These are phyloP conservation scores for Melieria omissa DNA, from an alignment of 2,888 invertebrate species.

Conservation along the genomic window DNA sequence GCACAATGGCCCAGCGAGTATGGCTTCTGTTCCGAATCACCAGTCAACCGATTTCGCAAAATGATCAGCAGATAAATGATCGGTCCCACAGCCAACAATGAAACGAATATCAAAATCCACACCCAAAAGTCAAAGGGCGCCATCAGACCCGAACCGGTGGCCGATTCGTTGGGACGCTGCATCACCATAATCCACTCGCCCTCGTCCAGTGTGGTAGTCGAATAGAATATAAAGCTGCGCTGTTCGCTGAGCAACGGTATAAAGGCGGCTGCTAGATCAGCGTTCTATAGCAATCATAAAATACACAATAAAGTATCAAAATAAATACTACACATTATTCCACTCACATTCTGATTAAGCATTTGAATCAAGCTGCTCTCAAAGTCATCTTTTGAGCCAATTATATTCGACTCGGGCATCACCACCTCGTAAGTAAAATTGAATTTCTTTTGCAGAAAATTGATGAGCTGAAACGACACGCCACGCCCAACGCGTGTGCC, in stretches of 20 bases:
- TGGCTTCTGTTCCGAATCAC: conserved; percentile 70
- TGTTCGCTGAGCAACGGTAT: conserved; percentile 75
- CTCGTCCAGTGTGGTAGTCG: conserved; percentile 73
- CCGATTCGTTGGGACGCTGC: conserved; percentile 83
- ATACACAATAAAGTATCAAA: conserved; percentile 5
- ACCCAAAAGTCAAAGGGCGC: conserved; percentile 81
- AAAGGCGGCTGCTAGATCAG: conserved; percentile 83
- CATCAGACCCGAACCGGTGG: conserved; percentile 82
- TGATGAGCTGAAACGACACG: conserved; percentile 78
- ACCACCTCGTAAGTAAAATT: conserved; percentile 81
- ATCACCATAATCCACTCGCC: conserved; percentile 84
- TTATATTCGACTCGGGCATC: conserved; percentile 72
- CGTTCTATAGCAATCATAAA: conserved; percentile 69
- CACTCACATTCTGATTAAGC: conserved; percentile 71
- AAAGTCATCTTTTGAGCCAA: conserved; percentile 69
- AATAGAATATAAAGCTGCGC: conserved; percentile 70
- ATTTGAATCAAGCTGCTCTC: conserved; percentile 75
- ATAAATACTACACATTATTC: not conserved
- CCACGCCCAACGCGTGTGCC: conserved; percentile 74
- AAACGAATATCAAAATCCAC: conserved; percentile 80
- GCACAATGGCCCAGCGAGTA: conserved; percentile 78
- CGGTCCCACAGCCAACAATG: conserved; percentile 81
- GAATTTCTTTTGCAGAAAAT: conserved; percentile 75
- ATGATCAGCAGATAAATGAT: conserved; percentile 78
- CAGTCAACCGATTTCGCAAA: conserved; percentile 73